Percentiles rank a stretch among this genome's conserved stretches.
Evolutionary conservation across 1,140 invertebrate species (phyloP).

Genomic region (Drosophila pseudoobscura): DNA sequence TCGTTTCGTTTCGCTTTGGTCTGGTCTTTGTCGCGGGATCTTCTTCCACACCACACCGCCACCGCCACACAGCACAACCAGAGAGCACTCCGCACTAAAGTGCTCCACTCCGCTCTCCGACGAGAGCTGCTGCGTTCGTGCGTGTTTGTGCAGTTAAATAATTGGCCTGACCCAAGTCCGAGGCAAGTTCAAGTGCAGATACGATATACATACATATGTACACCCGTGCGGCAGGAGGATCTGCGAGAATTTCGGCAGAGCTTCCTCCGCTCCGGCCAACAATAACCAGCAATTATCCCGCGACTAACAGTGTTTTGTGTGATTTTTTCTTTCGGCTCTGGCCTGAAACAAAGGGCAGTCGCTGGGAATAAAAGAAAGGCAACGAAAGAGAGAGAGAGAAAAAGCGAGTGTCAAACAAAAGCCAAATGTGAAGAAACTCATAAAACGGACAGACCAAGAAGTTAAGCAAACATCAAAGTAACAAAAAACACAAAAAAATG

Average conservation of each 20-base stretch:
- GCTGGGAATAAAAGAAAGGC: conserved; percentile 2
- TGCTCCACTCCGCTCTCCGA: conserved; percentile 30
- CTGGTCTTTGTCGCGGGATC: conserved; percentile 45
- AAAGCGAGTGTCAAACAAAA: conserved; percentile 64
- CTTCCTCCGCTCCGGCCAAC: conserved; percentile 13
- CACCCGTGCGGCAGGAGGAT: conserved; percentile 7
- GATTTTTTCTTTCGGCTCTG: conserved; percentile 23
- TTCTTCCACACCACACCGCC: conserved; percentile 1
- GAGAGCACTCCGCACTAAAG: not conserved
- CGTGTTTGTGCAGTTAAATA: conserved; percentile 45
- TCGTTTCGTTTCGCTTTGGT: conserved; percentile 23
- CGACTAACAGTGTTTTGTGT: conserved; percentile 52
- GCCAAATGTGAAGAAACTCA: conserved; percentile 77
- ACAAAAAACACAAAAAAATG: conserved; percentile 8
- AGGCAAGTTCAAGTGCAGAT: conserved; percentile 36
- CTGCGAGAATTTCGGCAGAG: conserved; percentile 2
- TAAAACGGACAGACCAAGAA: conserved; percentile 55
- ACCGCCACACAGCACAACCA: too few species aligned
- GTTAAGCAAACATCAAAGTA: conserved; percentile 16
- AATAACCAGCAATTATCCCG: conserved; percentile 46
- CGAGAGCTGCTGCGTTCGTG: conserved; percentile 18
- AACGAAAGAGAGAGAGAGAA: conserved; percentile 2
- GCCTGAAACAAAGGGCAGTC: conserved; percentile 51
- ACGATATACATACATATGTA: too few species aligned
- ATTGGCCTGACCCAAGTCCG: conserved; percentile 49